Evolutionary conservation across 2,888 invertebrate species (phyloP).

Genomic region (Spodoptera exigua): DNA sequence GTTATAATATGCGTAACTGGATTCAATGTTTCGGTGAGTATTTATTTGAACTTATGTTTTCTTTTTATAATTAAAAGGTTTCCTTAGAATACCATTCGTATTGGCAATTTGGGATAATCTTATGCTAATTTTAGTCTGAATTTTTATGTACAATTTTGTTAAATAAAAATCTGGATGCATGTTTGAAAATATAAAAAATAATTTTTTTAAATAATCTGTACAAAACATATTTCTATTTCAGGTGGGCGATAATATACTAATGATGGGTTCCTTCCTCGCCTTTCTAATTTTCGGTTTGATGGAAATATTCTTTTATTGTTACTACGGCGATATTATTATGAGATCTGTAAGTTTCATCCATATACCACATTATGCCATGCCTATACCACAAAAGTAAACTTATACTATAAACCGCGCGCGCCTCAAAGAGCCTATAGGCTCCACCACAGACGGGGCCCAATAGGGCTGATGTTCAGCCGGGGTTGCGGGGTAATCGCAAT

Average conservation of each 20-base stretch:
- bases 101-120: no score
- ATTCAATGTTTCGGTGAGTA: constrained; percentile 47
- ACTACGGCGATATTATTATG: constrained; percentile 42
- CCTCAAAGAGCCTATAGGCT: no score
- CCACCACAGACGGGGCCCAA: no score
- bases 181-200: background rate
- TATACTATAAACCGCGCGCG: no score
- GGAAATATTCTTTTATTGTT: constrained; percentile 47
- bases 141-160: no score
- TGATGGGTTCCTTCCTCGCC: constrained; percentile 28
- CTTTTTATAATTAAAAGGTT: background rate
- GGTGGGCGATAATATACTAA: constrained; percentile 28
- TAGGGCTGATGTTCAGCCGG: no score
- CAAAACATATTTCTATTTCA: constrained; percentile 15
- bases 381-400: no score
- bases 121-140: no score
- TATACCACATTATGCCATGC: no score
- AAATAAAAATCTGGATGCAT: no score
- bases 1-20: constrained; percentile 43
- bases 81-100: no score
- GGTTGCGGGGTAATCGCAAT: no score
- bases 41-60: background rate
- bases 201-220: background rate
- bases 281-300: constrained; percentile 38
- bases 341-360: constrained; percentile 31